A percentile compares a stretch with the other conserved stretches of the same genome.
phyloP scores from a whole-genome alignment of 2,888 invertebrate genomes.

The Cephonodes hylas region DNA sequence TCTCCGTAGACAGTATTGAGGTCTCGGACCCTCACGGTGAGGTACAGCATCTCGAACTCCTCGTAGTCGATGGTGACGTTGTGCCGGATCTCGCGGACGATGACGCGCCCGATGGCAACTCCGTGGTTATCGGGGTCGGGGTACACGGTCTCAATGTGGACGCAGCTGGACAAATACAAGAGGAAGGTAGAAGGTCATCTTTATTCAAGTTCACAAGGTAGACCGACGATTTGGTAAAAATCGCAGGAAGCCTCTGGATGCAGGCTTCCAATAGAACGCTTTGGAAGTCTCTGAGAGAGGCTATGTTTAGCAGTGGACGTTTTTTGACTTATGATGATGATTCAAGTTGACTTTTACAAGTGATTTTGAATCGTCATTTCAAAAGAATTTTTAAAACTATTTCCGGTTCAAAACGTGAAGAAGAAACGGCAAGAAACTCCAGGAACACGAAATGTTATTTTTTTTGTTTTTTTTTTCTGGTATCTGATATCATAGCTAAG shows the following conservation, averaged over 20 bases:
- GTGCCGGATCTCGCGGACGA: conserved; percentile 57
- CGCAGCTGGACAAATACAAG: conserved; percentile 50
- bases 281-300: no score
- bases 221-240: not conserved
- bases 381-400: no score
- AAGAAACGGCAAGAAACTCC: not conserved
- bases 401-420: not conserved
- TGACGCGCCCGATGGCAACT: conserved; percentile 55
- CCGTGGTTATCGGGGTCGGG: conserved; percentile 44
- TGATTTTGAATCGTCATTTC: not conserved
- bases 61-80: conserved; percentile 81
- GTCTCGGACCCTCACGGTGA: conserved; percentile 77
- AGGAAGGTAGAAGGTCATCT: not conserved
- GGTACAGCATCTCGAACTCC: conserved; percentile 80
- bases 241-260: no score
- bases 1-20: conserved; percentile 69
- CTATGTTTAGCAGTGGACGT: no score
- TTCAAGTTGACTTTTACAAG: not conserved
- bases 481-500: no score
- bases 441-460: no score
- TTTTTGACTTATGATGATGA: not conserved
- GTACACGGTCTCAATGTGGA: conserved; percentile 64
- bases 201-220: no score
- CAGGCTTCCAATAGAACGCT: no score
- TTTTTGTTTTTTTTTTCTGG: no score